Evolutionary conservation across 2,888 invertebrate genomes (phyloP).

Genomic region (Cylloceria caligata): DNA sequence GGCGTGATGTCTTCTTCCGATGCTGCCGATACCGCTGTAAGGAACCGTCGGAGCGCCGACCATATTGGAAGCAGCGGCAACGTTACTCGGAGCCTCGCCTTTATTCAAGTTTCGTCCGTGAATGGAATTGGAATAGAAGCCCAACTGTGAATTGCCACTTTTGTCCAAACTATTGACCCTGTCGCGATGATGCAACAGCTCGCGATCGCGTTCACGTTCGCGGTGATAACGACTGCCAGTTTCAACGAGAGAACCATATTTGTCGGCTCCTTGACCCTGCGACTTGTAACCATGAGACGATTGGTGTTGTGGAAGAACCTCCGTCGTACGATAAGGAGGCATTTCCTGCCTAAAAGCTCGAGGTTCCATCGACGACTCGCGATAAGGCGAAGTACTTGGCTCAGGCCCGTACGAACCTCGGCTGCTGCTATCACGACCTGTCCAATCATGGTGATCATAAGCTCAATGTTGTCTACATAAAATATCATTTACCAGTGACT

Average conservation of each 20-base stretch:
- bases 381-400: constrained; percentile 82
- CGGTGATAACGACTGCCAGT: constrained; percentile 78
- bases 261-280: constrained; percentile 75
- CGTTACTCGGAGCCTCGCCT: constrained; percentile 56
- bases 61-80: constrained; percentile 63
- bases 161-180: constrained; percentile 83
- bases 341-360: constrained; percentile 79
- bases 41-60: constrained; percentile 64
- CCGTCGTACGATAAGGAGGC: constrained; percentile 81
- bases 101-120: constrained; percentile 78
- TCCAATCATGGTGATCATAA: neutral
- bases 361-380: constrained; percentile 80
- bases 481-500: too few relatives aligned
- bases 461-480: neutral
- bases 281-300: constrained; percentile 76
- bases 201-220: constrained; percentile 77
- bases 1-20: constrained; percentile 79
- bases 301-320: constrained; percentile 68
- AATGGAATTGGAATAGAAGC: constrained; percentile 78
- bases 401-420: constrained; percentile 80
- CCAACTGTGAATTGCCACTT: constrained; percentile 75
- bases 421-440: constrained; percentile 80
- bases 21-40: constrained; percentile 77
- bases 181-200: constrained; percentile 78
- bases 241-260: constrained; percentile 81